These are phyloP conservation scores for Actias luna DNA, from an alignment of 2,888 invertebrate species.

Conservation along the genomic window DNA sequence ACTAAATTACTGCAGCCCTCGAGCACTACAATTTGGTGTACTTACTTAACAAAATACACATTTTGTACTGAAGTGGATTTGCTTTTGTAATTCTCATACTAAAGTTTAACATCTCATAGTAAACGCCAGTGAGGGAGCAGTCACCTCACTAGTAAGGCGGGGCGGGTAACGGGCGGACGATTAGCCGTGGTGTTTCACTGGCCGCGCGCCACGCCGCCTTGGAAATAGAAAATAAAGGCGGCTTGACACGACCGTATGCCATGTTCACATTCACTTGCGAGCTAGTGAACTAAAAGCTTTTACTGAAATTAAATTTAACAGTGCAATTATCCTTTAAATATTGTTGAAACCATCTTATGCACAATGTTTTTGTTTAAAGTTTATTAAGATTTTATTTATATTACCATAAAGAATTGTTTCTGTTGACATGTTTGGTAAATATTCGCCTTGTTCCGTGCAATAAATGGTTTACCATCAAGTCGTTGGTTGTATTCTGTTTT, in stretches of 20 bases:
- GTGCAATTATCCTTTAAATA: background rate
- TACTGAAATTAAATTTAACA: constrained; percentile 18
- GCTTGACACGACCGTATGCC: constrained; percentile 55
- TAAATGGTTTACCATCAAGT: background rate
- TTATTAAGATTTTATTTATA: background rate
- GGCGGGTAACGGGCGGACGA: constrained; percentile 68
- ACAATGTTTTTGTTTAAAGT: background rate
- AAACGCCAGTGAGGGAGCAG: background rate
- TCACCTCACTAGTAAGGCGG: constrained; percentile 51
- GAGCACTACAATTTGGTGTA: too few species aligned
- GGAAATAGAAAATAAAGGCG: constrained; percentile 78
- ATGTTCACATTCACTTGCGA: constrained; percentile 34
- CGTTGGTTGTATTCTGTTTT: too few species aligned
- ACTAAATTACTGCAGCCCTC: too few species aligned
- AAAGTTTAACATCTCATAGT: background rate
- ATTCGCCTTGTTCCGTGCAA: background rate
- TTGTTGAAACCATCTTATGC: background rate
- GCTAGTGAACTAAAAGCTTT: constrained; percentile 31
- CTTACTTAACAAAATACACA: too few species aligned
- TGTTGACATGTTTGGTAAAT: background rate
- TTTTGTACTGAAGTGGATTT: too few species aligned
- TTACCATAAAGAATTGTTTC: too few species aligned
- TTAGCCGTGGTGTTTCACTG: constrained; percentile 72
- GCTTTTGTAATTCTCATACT: too few species aligned
- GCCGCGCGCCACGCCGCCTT: constrained; percentile 48